Percentiles rank a stretch among this genome's conserved stretches.
Evolutionary conservation across 1,140 invertebrate genomes (phyloP).

Genomic region (Psilanteris sp.): DNA sequence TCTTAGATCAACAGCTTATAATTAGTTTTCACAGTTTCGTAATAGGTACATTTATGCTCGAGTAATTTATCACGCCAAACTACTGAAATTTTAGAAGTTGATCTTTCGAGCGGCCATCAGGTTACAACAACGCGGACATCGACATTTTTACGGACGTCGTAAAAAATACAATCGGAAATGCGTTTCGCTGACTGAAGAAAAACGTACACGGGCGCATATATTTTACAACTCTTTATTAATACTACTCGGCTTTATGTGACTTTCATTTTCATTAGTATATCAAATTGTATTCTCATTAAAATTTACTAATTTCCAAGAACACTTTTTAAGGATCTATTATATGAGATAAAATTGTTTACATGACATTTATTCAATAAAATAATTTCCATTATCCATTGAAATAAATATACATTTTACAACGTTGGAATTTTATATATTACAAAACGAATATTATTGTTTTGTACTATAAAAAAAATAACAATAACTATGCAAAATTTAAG

Average conservation of each 20-base stretch:
- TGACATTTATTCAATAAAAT: constrained; percentile 44
- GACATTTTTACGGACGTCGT: constrained; percentile 44
- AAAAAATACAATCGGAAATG: constrained; percentile 45
- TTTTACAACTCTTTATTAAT: constrained; percentile 28
- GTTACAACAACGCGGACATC: constrained; percentile 32
- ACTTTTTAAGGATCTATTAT: constrained; percentile 11
- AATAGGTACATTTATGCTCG: constrained; percentile 42
- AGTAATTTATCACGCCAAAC: constrained; percentile 39
- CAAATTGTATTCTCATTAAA: constrained; percentile 20
- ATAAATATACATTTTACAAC: too few species aligned
- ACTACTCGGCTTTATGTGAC: constrained; percentile 7
- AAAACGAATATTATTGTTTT: too few species aligned
- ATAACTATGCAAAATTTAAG: too few species aligned
- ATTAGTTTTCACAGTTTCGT: constrained; percentile 19
- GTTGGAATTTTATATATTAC: too few species aligned
- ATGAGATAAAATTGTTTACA: too few species aligned
- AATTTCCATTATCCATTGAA: too few species aligned
- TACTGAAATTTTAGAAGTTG: constrained; percentile 42
- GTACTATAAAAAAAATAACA: too few species aligned
- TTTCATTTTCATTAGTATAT: constrained; percentile 31
- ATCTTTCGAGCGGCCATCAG: constrained; percentile 41
- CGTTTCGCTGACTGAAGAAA: constrained; percentile 23
- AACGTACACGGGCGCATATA: not conserved
- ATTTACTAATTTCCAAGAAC: constrained; percentile 21
- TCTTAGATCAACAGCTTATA: constrained; percentile 33